Conservation (phyloP, 2,888 invertebrate genomes). For the Lysandra coridon region DNA sequence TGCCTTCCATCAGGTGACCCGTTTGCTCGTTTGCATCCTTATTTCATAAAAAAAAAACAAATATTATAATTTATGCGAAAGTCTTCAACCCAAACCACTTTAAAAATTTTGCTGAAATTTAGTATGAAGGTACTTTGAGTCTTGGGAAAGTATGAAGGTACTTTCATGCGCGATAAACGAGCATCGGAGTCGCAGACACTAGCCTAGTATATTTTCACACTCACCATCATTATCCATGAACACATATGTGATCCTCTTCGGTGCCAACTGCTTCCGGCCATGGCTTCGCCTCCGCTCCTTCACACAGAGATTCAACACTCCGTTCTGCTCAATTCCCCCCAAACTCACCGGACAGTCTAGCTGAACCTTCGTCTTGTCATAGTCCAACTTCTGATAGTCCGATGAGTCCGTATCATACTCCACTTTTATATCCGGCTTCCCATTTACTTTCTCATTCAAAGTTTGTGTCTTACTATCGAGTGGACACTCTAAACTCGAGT, state of each 20-base stretch:
- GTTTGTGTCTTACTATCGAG: not conserved
- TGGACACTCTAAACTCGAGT: conserved; percentile 4
- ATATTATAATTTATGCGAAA: no score
- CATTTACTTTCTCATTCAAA: not conserved
- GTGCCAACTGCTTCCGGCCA: conserved; percentile 70
- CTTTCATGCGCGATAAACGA: no score
- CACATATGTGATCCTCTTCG: conserved; percentile 61
- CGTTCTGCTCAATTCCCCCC: conserved; percentile 42
- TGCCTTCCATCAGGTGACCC: not conserved
- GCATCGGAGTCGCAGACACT: no score
- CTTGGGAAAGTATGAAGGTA: no score
- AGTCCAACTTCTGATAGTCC: conserved; percentile 1
- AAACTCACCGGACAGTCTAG: conserved; percentile 32
- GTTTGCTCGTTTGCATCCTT: no score
- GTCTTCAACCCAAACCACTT: no score
- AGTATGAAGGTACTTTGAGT: no score
- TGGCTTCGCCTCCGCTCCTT: conserved; percentile 65
- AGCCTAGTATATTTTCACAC: conserved; percentile 36
- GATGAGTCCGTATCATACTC: conserved; percentile 3
- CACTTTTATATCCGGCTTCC: conserved; percentile 34
- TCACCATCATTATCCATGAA: conserved; percentile 59
- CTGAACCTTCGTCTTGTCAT: conserved; percentile 32
- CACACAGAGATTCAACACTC: conserved; percentile 66
- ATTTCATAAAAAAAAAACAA: no score
- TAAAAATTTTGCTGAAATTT: no score